Evolutionary conservation across 1,140 invertebrate species (phyloP), one percentile per base, ranked within the genome.

Genomic region (Pectinophora gossypiella): DNA sequence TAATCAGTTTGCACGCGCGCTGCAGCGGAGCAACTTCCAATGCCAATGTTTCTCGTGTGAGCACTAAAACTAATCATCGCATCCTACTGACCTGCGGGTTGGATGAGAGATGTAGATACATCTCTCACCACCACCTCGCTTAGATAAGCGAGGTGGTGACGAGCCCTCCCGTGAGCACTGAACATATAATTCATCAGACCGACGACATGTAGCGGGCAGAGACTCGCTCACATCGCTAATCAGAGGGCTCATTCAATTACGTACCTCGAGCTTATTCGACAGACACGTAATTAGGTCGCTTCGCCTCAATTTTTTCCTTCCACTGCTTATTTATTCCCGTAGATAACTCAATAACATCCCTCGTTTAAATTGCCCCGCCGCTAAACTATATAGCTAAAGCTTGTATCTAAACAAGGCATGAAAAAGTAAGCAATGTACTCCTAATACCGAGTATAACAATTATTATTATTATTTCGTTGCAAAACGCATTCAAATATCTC

Each of bases 1-100:
- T 85, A 85, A 85, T 85, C 82, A 81, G 75, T 72, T 72, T 65
- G 57, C 48, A 59, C 61, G 61, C 55, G 59, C 7, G 36, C 7
- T n/a, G 4, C 16, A 40, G 36, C 2, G 3, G 36, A 40, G 16
- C 13, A 32, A 32, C 27, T 32, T 32, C 27, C 10, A 40, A 12
- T 27, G 23, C 23, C 12, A 12, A 15, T 40, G 36, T 15, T 40
- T 40, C 36, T 40, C 13, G 16, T 18, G 36, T 40, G 16, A 40
- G 36, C 36, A 40, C 36, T 40, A 40, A 40, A 40, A 40, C 36
- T 40, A 40, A 40, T 40, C 36, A 40, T 40, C 16, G 36, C 36
- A 15, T 40, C 16, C 36, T 40, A 40, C 36, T 40, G 36, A 40
- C 36, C 36, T 18, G 16, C 36, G 36, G 36, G 36, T 40, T 10